Base-by-base conservation (phyloP, 2,888 invertebrate species). In the Pyrrhia umbra region DNA sequence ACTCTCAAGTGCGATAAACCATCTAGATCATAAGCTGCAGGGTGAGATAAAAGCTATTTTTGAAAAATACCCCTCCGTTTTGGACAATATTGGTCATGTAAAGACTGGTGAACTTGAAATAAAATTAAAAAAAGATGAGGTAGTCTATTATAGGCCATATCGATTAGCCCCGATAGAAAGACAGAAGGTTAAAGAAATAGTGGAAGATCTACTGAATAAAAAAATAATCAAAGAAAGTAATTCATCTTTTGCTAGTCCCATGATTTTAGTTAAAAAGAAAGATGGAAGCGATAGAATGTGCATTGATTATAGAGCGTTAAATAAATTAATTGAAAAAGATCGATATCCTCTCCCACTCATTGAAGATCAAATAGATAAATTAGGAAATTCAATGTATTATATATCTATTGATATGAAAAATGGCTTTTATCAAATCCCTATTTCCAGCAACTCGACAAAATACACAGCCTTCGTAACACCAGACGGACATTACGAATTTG, bases 141-240 rank as follows among this genome's bases (percentile, higher is more conserved):
- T 50, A 21, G 13, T 50, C 2, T n/a, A 50, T n/a, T 50, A 50
- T 13, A 13, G 50, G 0, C 50, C 50, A 1, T 50, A 50, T 21
- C 21, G 50, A 21, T 39, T 49, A 13, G 34, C 49, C 3, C 49
- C 49, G 4, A 20, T 34, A 2, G 49, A 49, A 9, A 30, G 49
- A 21, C 37, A 50, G 6, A 50, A 50, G 37, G 50, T 50, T 6
- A 37, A 50, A 6, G 20, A 39, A 23, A 50, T 50, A 23, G 15
- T 21, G 2, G 2, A 50, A 15, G 50, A 50, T 1, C 21, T 50
- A 2, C 6, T 50, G 2, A 13, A 39, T 0, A 2, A 39, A 39
- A 21, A 37, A 2, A 50, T 50, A 21, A n/a, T n/a, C n/a, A n/a
- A n/a, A n/a, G n/a, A n/a, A n/a, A n/a, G n/a, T n/a, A n/a, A n/a